Base-by-base conservation (phyloP, 2,113 vertebrate genomes). In the Zingel zingel region DNA sequence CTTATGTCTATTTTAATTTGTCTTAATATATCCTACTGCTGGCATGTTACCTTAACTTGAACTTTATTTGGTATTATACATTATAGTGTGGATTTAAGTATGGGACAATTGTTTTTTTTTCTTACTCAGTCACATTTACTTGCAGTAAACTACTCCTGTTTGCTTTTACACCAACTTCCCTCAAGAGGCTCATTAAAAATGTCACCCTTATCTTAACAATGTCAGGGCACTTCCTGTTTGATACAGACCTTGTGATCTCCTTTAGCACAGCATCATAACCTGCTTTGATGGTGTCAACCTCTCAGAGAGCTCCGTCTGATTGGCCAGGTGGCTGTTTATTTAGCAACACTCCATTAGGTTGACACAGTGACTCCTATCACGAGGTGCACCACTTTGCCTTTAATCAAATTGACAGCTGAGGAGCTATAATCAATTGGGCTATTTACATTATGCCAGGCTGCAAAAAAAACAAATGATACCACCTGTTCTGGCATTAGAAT, bases 381-480 rank as follows among this genome's bases (percentile, higher is more conserved):
- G 12, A 78, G 93, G 76, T 72, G 82, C 67, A 64, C 75, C 74
- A 77, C 82, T 91, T 90, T 71, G 72, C 50, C 82, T 89, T 93
- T 91, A 93, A 93, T 92, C 89, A 87, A 90, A 87, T 80, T 79
- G 86, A 88, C 74, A 87, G 87, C 71, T 58, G 63, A 75, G 86
- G 82, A 70, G 81, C 81, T 75, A 51, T 85, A 91, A 88, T 93
- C 86, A 88, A 87, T 93, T 72, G 25, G 23, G 68, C 43, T 89
- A 85, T 91, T 91, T 87, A 84, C 86, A 92, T 86, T 86, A 83
- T 67, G 82, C 57, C 57, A 66, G 64, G 65, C 43, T 74, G 82
- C 57, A 78, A 75, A 75, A 65, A 74, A 36, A 58, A 63, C 27
- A 66, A 76, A 75, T 23, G 43, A 43, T 56, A 48, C 70, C 90